Base-by-base conservation (phyloP, 2,113 vertebrate genomes). In the Plestiodon gilberti region DNA sequence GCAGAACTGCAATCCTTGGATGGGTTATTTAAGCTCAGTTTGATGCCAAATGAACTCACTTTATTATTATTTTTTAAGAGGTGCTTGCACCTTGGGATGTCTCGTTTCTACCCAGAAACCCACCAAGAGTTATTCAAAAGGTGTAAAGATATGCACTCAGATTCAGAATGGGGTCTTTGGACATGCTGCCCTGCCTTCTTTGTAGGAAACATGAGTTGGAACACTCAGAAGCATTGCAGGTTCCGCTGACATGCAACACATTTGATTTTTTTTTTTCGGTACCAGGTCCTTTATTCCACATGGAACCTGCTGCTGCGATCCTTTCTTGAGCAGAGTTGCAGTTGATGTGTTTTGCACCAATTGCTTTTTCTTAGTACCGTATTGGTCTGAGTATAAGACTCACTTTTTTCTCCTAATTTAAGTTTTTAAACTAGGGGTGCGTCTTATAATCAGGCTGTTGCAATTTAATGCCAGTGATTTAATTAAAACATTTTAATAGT, bases 1-100 rank as follows among this genome's bases (percentile, higher is more conserved):
- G 48, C 82, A 75, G 85, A 91, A 81, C 1, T 17, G 2, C 30
- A 28, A 1, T 88, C 88, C 3, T 90, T 90, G 85, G 55, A 25
- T 83, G 78, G 78, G 71, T 86, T 87, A 90, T 69, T 40, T 61
- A 88, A 92, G 83, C 90, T 87, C 64, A 57, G 0, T 70, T 88
- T 81, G 84, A n/a, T 48, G 69, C 33, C 84, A 48, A 22, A 81
- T 48, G 74, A 79, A 81, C 59, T 82, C 0, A 33, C 83, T 89
- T 87, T 87, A 55, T 84, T 86, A 25, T 73, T 67, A 25, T 82
- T 76, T 52, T 74, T 89, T 88, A n/a, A 84, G 25, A 87, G 57
- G 62, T 59, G 30, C 13, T 8, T 73, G 0, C 6, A 59, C 0
- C 13, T 3, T 35, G 43, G 1, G 52, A 43, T 81, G 77, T 88